Percentiles rank a stretch among this genome's conserved stretches.
These are phyloP conservation scores for Irena cyanogastra DNA, from an alignment of 2,113 vertebrate species.

Conservation along the genomic window DNA sequence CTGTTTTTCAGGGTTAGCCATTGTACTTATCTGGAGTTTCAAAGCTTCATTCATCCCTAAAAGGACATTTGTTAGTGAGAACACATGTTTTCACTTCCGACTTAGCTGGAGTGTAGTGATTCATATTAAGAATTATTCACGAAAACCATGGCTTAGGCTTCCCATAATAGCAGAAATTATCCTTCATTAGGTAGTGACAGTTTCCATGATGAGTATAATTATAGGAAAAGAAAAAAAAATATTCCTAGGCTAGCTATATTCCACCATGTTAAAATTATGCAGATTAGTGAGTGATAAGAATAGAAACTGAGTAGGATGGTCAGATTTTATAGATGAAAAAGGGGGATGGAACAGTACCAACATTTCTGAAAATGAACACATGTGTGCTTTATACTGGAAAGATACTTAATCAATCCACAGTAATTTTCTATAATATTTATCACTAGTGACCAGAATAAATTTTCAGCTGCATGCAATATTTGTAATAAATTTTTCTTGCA, in stretches of 20 bases:
- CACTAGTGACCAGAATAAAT: slow-evolving; percentile 32
- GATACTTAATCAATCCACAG: slow-evolving; percentile 7
- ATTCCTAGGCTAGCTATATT: slow-evolving; percentile 73
- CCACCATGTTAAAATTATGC: slow-evolving; percentile 72
- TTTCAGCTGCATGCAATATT: not conserved
- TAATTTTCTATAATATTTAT: not conserved
- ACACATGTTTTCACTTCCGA: slow-evolving; percentile 57
- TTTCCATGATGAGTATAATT: slow-evolving; percentile 76
- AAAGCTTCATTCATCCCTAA: slow-evolving; percentile 25
- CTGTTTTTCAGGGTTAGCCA: not conserved
- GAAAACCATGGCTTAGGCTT: slow-evolving; percentile 69
- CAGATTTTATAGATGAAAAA: slow-evolving; percentile 65
- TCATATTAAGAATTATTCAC: slow-evolving; percentile 76
- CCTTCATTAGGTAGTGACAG: slow-evolving; percentile 77
- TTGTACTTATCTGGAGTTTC: not conserved
- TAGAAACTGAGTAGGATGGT: slow-evolving; percentile 74
- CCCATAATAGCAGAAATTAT: slow-evolving; percentile 80
- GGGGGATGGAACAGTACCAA: slow-evolving; percentile 26
- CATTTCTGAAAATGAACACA: slow-evolving; percentile 59
- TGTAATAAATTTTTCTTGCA: not conserved
- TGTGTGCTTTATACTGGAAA: slow-evolving; percentile 14
- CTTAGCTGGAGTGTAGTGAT: slow-evolving; percentile 68
- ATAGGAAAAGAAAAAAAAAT: slow-evolving; percentile 60
- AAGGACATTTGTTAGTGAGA: slow-evolving; percentile 47
- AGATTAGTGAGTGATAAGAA: slow-evolving; percentile 71